Evolutionary conservation across 2,797 vertebrate species (phyloP).

Genomic region (Adelosebastes latens): DNA sequence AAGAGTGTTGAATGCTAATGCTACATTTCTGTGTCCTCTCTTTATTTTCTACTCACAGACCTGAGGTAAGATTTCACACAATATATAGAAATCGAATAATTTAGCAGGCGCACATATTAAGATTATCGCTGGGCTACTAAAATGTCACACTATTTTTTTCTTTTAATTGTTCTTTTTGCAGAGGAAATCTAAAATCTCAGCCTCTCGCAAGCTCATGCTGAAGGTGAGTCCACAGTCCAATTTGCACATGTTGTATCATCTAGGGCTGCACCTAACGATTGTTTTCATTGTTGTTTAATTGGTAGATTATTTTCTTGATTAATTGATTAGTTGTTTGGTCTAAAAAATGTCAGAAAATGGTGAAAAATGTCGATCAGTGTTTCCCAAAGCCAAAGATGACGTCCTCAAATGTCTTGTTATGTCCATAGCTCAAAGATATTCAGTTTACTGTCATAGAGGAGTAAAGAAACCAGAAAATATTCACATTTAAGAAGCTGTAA

Average conservation of each 20-base stretch:
- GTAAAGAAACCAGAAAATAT: no score
- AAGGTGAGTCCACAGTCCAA: conserved; percentile 84
- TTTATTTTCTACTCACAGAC: conserved; percentile 55
- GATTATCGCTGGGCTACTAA: not conserved
- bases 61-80: conserved; percentile 75
- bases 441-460: no score
- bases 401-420: no score
- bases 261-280: no score
- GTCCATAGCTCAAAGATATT: no score
- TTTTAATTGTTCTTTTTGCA: conserved; percentile 50
- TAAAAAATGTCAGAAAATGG: no score
- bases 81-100: not conserved
- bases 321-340: no score
- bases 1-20: not conserved
- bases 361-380: no score
- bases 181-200: conserved; percentile 97
- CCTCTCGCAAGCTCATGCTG: conserved; percentile 94
- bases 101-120: not conserved
- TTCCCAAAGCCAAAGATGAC: no score
- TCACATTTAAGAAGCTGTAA: no score
- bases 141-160: not conserved
- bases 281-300: no score
- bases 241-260: not conserved
- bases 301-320: no score
- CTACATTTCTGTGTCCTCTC: not conserved